These are phyloP conservation scores for Sipunculus nudus DNA, from an alignment of 2,888 invertebrate genomes.

Conservation along the genomic window DNA sequence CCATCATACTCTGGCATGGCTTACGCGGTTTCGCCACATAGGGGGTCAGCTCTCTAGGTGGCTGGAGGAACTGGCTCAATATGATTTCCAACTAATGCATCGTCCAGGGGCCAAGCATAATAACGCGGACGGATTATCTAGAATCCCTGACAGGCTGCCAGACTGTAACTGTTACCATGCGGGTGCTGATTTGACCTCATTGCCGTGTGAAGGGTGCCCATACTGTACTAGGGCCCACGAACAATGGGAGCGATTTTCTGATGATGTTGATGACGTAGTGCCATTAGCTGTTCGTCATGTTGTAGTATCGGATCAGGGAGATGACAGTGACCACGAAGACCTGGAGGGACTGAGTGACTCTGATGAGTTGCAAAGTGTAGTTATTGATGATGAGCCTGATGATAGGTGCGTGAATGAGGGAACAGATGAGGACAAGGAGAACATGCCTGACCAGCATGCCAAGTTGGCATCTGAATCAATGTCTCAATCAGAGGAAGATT, in stretches of 20 bases:
- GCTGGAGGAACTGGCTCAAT: not conserved
- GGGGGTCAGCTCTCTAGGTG: not conserved
- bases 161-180: not conserved
- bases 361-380: too few relatives aligned
- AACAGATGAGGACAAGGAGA: too few relatives aligned
- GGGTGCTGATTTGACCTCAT: not conserved
- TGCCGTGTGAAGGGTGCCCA: not conserved
- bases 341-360: too few relatives aligned
- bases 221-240: not conserved
- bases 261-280: too few relatives aligned
- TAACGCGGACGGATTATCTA: conserved; percentile 1
- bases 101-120: not conserved
- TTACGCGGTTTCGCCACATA: not conserved
- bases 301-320: not conserved
- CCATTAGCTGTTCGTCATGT: too few relatives aligned
- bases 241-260: too few relatives aligned
- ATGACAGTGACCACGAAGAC: not conserved
- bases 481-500: too few relatives aligned
- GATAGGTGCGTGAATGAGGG: too few relatives aligned
- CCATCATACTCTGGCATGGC: not conserved
- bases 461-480: too few relatives aligned
- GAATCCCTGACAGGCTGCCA: not conserved
- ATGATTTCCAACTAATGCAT: not conserved
- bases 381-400: too few relatives aligned
- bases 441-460: too few relatives aligned